Base-by-base conservation (phyloP, 2,113 vertebrate species). In the Neolamprologus brichardi region DNA sequence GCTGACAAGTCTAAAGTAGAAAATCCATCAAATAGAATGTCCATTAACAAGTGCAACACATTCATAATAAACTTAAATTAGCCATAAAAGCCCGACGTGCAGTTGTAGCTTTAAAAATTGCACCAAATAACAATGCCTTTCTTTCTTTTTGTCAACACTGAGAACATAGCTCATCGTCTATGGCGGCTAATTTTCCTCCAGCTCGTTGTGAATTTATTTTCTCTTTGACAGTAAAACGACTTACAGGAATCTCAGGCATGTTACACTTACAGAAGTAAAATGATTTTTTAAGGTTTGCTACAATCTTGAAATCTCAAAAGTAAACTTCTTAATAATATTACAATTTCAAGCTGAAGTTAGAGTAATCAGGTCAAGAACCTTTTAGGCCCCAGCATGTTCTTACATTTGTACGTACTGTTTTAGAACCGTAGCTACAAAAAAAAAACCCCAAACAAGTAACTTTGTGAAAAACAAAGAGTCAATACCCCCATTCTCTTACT, bases 401-500 rank as follows among this genome's bases (percentile, higher is more conserved):
- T 72, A 72, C 7, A 14, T 70, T 70, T 41, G 12, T 23, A 4
- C 1, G 15, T 49, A 18, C 44, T 3, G 41, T 30, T 75, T 49
- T 12, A 49, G 41, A 17, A 75, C 41, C 1, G 1, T 49, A 75
- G 17, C 23, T 75, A 49, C 20, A 23, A 41, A 39, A 60, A 4
- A 3, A 0, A 0, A 2, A 2, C 3, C 3, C 13, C 37, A 72
- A 44, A 72, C 20, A 46, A 75, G 14, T 28, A 46, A 23, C 8
- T 75, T 75, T 46, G 14, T 75, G 14, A 75, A 49, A 77, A 49
- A 49, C 25, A 49, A 77, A 51, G 44, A n/a, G 25, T 7, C 44
- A 28, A 18, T 64, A 84, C 79, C 78, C 39, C 51, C 52, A 46
- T 54, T 82, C 82, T 32, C 64, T 86, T 46, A 60, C 75, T 34